Evolutionary conservation across 2,888 invertebrate species (phyloP), one percentile per base, ranked within the genome.

Genomic region (Limnephilus marmoratus): DNA sequence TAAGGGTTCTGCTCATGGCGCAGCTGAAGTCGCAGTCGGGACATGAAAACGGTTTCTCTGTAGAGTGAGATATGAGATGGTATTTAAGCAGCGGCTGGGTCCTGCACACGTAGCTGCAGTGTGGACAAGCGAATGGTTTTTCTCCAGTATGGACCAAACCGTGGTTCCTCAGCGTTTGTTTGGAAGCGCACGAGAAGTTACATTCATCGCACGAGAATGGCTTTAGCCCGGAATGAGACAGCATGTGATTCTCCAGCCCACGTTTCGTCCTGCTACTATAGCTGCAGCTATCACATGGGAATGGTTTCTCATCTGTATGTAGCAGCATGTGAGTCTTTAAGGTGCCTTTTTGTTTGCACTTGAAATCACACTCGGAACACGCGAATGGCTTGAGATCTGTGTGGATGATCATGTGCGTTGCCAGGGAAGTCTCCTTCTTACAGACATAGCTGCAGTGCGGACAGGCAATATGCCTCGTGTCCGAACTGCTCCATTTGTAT

Each of bases 71-170:
- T 9, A 49, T 41, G 3, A 34, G 18, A 29, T 89, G 91, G 18
- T 41, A 31, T 49, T 53, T 87, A 24, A 91, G 82, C 29, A 82
- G 45, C 18, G 49, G 31, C 53, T 81, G 41, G 15, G 34, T 45
- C 24, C 37, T 45, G 88, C 87, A 91, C 31, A 34, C 37, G 29
- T 88, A 91, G 45, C 41, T 88, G 31, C 91, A 91, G n/a, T 81
- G 31, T 15, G 87, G 68, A n/a, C 91, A 91, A 12, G 41, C 31
- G 9, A 82, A 91, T 7, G 81, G 81, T 81, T 91, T 91, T 11
- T 88, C 81, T 15, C 89, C 89, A n/a, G 88, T 89, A 45, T 91
- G 91, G 3, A 85, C 53, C n/a, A 89, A 53, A 18, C 49, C 86
- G 53, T 91, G 91, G 12, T 82, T 81, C 18, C 88, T 88, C 82